Conservation (phyloP, 2,888 invertebrate genomes). For the Pseudococcus jackbeardsleyi region DNA sequence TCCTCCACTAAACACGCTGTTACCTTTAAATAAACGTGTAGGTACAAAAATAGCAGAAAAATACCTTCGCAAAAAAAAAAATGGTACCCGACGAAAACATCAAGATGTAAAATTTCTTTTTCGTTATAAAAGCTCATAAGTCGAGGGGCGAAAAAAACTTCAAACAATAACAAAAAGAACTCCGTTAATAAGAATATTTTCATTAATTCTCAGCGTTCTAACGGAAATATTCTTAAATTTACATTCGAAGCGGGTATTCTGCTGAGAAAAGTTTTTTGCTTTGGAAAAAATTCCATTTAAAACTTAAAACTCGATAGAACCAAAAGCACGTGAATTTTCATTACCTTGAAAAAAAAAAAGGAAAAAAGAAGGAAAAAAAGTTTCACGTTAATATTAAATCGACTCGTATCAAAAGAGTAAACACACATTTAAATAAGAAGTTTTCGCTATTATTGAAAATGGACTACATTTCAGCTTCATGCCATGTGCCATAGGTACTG, state of each 20-base stretch:
- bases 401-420: constrained; percentile 39
- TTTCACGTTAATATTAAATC: constrained; percentile 38
- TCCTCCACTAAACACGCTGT: neutral
- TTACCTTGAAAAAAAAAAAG: constrained; percentile 19
- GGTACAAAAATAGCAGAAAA: neutral
- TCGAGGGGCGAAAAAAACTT: neutral
- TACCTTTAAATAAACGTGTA: neutral
- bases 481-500: neutral
- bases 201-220: constrained; percentile 11
- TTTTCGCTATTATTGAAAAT: constrained; percentile 37
- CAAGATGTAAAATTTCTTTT: neutral
- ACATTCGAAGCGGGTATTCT: constrained; percentile 43
- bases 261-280: constrained; percentile 4
- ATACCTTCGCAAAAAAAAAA: neutral
- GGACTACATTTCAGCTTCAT: constrained; percentile 25
- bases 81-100: neutral
- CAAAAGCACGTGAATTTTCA: constrained; percentile 45
- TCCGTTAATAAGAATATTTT: constrained; percentile 48
- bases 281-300: constrained; percentile 38
- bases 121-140: neutral
- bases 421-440: constrained; percentile 52
- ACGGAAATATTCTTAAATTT: constrained; percentile 43
- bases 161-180: constrained; percentile 48
- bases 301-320: constrained; percentile 41
- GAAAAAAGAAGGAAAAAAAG: neutral